Percentiles rank a stretch among this genome's conserved stretches.
These are phyloP conservation scores for Oenanthe melanoleuca DNA, from an alignment of 2,113 vertebrate genomes.

Conservation along the genomic window DNA sequence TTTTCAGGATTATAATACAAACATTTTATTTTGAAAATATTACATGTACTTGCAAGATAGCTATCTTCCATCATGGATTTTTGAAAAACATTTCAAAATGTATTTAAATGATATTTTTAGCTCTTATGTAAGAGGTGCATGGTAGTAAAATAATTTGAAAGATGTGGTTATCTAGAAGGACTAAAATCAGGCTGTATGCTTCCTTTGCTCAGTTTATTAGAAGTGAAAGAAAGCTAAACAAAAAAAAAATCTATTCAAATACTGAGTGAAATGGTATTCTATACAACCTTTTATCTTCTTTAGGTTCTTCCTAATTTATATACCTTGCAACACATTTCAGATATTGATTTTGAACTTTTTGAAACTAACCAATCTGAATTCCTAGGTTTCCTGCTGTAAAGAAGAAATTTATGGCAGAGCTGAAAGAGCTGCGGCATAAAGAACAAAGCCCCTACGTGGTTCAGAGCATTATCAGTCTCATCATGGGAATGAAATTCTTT, in stretches of 20 bases:
- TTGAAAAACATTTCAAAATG: background rate
- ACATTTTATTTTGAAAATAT: background rate
- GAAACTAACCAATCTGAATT: conserved; percentile 22
- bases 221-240: background rate
- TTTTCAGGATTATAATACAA: background rate
- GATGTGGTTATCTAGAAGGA: background rate
- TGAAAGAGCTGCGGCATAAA: conserved; percentile 95
- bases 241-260: background rate
- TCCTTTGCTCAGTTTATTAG: background rate
- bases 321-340: background rate
- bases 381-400: conserved; percentile 94
- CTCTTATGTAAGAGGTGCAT: background rate
- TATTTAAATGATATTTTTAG: background rate
- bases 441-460: conserved; percentile 92
- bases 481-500: conserved; percentile 99
- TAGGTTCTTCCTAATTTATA: background rate
- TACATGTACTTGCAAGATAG: background rate
- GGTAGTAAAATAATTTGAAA: background rate
- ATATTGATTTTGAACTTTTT: background rate
- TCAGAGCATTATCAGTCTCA: conserved; percentile 97
- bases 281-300: background rate
- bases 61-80: background rate
- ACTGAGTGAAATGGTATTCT: background rate
- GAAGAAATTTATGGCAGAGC: conserved; percentile 96
- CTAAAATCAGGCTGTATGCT: background rate